phyloP scores from a whole-genome alignment of 1,140 invertebrate genomes.

The roundworm (Caenorhabditis elegans) region DNA sequence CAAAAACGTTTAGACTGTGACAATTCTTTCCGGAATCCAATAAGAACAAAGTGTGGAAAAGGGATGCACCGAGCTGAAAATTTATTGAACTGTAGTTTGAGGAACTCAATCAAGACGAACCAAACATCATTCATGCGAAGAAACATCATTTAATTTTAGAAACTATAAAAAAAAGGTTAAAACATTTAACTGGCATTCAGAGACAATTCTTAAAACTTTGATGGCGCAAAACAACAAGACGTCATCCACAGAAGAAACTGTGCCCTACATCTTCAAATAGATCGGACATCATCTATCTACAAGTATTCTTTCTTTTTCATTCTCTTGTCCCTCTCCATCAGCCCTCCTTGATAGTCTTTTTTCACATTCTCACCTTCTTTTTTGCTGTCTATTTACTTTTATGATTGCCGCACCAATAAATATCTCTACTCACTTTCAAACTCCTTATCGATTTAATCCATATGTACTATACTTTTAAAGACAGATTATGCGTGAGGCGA shows the following conservation, averaged over 20 bases:
- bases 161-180: too few relatives aligned
- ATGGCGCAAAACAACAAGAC: not conserved
- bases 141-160: too few relatives aligned
- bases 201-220: not conserved
- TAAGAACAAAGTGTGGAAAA: too few relatives aligned
- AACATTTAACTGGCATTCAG: too few relatives aligned
- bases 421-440: not conserved
- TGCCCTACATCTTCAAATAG: conserved; percentile 41
- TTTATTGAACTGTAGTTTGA: too few relatives aligned
- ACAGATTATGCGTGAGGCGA: not conserved
- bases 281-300: conserved; percentile 37
- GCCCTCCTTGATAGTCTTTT: not conserved
- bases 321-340: not conserved
- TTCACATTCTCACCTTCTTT: not conserved
- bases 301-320: not conserved
- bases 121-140: too few relatives aligned
- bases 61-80: too few relatives aligned
- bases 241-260: not conserved
- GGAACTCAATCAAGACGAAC: too few relatives aligned
- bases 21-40: too few relatives aligned
- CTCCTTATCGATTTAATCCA: conserved; percentile 25
- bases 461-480: conserved; percentile 15
- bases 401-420: conserved; percentile 1
- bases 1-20: too few relatives aligned
- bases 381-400: not conserved